These are phyloP conservation scores for human DNA, from an alignment of 2,113 vertebrate genomes.

Conservation along the genomic window DNA sequence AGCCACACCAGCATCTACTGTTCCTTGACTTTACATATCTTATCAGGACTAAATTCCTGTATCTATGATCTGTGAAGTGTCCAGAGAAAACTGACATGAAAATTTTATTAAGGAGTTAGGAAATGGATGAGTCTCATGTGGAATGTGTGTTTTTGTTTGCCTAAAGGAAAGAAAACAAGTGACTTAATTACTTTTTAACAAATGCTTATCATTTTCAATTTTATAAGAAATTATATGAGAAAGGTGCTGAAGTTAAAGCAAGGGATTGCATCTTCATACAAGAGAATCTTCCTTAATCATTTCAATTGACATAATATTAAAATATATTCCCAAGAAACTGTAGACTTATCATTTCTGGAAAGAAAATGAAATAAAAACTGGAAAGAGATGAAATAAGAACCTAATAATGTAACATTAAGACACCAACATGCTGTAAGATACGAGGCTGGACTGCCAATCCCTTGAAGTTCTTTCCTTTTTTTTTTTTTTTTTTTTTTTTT, in stretches of 20 bases:
- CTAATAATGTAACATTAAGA: neutral
- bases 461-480: neutral
- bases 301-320: neutral
- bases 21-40: neutral
- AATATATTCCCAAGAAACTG: neutral
- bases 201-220: neutral
- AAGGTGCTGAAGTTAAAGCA: neutral
- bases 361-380: neutral
- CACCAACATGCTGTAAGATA: neutral
- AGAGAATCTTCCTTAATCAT: neutral
- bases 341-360: neutral
- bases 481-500: no score
- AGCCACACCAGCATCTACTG: no score
- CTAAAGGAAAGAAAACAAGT: conserved; percentile 24
- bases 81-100: neutral
- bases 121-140: neutral
- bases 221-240: neutral
- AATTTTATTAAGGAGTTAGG: neutral
- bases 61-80: neutral
- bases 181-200: neutral
- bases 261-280: neutral
- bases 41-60: neutral
- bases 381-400: neutral
- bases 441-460: neutral
- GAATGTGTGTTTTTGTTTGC: neutral